Conservation (phyloP, 2,888 invertebrate genomes). For the Plemyria rubiginata region DNA sequence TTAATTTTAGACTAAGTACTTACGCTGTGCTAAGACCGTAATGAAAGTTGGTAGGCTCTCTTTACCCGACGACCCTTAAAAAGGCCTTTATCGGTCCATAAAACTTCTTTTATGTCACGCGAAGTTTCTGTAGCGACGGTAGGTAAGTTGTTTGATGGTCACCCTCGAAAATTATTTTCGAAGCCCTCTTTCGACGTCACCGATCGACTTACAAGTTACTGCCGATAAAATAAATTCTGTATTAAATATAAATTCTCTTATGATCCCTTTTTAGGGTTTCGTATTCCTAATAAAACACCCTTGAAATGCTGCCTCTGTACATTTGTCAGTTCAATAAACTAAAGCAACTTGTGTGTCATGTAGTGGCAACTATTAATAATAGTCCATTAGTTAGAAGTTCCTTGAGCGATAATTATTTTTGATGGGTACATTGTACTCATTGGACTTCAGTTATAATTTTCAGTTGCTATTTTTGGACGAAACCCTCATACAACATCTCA, state of each 20-base stretch:
- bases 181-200: slow-evolving; percentile 64
- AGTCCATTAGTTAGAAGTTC: no score
- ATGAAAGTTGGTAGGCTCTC: slow-evolving; percentile 45
- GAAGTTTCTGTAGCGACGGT: slow-evolving; percentile 73
- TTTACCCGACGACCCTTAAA: slow-evolving; percentile 66
- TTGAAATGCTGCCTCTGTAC: neutral
- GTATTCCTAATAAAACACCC: slow-evolving; percentile 7
- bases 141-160: slow-evolving; percentile 78
- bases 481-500: slow-evolving; percentile 2
- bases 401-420: no score
- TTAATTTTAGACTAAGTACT: slow-evolving; percentile 19
- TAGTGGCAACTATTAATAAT: neutral
- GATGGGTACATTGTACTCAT: neutral
- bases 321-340: neutral
- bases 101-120: slow-evolving; percentile 77
- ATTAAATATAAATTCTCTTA: slow-evolving; percentile 75
- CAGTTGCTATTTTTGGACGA: slow-evolving; percentile 1
- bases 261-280: slow-evolving; percentile 66
- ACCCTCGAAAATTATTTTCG: slow-evolving; percentile 78
- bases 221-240: slow-evolving; percentile 75
- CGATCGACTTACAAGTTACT: slow-evolving; percentile 71
- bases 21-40: slow-evolving; percentile 19
- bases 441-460: neutral
- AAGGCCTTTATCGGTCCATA: slow-evolving; percentile 80
- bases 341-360: neutral